Base-by-base conservation (phyloP, 1,140 invertebrate species). In the Ylistrum balloti region DNA sequence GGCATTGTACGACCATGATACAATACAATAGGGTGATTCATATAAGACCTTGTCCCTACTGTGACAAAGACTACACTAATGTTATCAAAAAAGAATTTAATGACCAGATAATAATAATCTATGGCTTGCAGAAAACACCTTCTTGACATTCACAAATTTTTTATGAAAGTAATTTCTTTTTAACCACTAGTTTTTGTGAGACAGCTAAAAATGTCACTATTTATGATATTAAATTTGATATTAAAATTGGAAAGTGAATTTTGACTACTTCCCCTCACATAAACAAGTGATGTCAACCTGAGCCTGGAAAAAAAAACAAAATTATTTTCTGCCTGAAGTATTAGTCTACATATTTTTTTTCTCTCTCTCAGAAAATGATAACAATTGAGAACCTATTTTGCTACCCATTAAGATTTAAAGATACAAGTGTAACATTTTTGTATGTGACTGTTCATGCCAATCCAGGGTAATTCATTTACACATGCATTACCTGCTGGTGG, bases 401-500 rank as follows among this genome's bases (percentile, higher is more conserved):
- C 56, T 74, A n/a, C 28, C 56, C 22, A 74, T 74, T 28, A 74
- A 74, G 56, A 74, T 74, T 74, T 5, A 74, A n/a, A 74, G 56
- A 74, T 74, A 74, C 22, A 74, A 74, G 56, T 74, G 56, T 74
- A 28, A 74, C 56, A 74, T 5, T 28, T 74, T 74, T 28, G 13
- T 13, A 38, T 74, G 17, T 74, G 17, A 5, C 2, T 28, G 5
- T 28, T 17, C 56, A 74, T 74, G 56, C 17, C 56, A 74, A 74
- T 74, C 56, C 9, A 74, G n/a, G 22, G 56, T 74, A 74, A 74
- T 74, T 74, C 22, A 28, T 74, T 74, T 74, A 74, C 0, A 74
- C 56, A 74, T 74, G 56, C 56, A 28, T 74, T 74, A 74, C 56
- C 56, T 74, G 56, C n/a, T 11, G 56, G 56, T 74, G 56, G 56